These are phyloP conservation scores for Patella depressa DNA, from an alignment of 2,888 invertebrate genomes.

Conservation along the genomic window DNA sequence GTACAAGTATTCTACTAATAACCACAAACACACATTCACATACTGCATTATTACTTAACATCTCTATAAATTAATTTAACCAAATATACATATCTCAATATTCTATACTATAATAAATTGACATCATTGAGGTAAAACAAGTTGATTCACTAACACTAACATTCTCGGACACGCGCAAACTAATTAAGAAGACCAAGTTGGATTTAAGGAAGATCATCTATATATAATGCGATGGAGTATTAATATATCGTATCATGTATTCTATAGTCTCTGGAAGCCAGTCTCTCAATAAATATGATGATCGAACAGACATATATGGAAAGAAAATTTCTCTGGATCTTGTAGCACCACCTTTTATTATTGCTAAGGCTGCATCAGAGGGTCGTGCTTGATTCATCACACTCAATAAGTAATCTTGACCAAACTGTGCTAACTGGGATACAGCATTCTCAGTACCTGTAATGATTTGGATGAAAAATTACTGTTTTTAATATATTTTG, in stretches of 20 bases:
- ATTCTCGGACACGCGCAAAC: too few species aligned
- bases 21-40: too few species aligned
- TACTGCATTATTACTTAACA: too few species aligned
- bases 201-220: not conserved
- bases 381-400: conserved; percentile 51
- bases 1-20: too few species aligned
- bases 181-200: too few species aligned
- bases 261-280: conserved; percentile 49
- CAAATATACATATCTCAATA: too few species aligned
- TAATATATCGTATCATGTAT: conserved; percentile 37
- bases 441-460: conserved; percentile 65
- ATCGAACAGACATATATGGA: conserved; percentile 47
- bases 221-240: conserved; percentile 35
- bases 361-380: conserved; percentile 60
- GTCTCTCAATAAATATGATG: conserved; percentile 47
- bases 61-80: too few species aligned
- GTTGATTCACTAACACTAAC: too few species aligned
- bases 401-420: conserved; percentile 45
- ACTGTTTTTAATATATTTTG: not conserved
- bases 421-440: conserved; percentile 45
- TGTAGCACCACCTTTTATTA: conserved; percentile 58
- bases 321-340: conserved; percentile 57
- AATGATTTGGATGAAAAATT: conserved; percentile 1
- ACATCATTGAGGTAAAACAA: too few species aligned
- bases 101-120: too few species aligned